Conservation (phyloP, 2,888 invertebrate genomes). For the Chrysolina americana region DNA sequence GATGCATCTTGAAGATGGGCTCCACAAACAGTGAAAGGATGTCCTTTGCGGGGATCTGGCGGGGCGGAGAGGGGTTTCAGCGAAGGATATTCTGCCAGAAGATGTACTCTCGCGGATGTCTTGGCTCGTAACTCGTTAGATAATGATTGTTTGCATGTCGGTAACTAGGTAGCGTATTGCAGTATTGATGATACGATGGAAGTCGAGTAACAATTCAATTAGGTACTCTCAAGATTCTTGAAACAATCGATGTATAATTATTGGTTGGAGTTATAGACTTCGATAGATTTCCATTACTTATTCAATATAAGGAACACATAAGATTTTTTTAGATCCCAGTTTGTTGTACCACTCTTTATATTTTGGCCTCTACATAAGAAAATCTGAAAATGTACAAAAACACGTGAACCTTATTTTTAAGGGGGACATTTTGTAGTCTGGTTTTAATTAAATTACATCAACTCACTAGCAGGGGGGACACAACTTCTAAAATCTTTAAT, state of each 20-base stretch:
- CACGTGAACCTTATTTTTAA: no score
- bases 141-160: constrained; percentile 37
- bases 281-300: no score
- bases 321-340: no score
- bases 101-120: constrained; percentile 42
- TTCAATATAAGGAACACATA: no score
- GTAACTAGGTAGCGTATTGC: constrained; percentile 9
- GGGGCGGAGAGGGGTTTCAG: constrained; percentile 32
- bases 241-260: neutral
- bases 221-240: neutral
- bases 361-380: no score
- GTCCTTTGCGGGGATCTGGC: constrained; percentile 43
- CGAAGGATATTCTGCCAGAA: constrained; percentile 42
- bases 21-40: constrained; percentile 60
- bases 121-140: constrained; percentile 45
- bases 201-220: neutral
- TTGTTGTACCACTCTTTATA: no score
- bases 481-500: no score
- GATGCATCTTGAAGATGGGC: constrained; percentile 62
- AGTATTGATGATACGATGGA: neutral
- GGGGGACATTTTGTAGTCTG: no score
- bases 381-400: no score
- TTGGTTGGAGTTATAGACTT: no score
- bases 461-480: no score
- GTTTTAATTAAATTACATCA: no score